Evolutionary conservation across 2,797 vertebrate genomes (phyloP), one percentile per base, ranked within the genome.

Genomic region (Podarcis lilfordi): DNA sequence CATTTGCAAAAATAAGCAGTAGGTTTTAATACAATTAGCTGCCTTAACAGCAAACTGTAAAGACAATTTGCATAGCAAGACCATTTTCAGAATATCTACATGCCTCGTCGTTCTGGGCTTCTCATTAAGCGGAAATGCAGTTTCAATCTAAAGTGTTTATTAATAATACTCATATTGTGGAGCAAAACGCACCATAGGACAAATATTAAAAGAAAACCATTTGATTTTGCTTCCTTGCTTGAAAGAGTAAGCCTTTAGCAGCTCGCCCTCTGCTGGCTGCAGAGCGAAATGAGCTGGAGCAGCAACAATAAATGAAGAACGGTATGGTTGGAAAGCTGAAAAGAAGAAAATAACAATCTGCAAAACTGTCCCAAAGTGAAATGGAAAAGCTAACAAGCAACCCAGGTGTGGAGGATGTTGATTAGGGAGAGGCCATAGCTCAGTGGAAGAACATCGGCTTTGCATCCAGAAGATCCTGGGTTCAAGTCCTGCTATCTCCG

Each of bases 261-360:
- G 85, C 86, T 82, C 87, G 82, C 93, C 94, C 93, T 94, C 95
- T 94, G 90, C 94, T 93, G 95, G 94, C 87, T 82, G 59, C 79
- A 89, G 89, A n/a, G 86, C 15, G 7, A 80, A 81, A 84, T 69
- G 1, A 90, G 59, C 27, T 23, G 23, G 89, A 88, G 21, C 17
- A 55, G 75, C 29, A 91, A 32, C 5, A 78, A 0, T 0, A 4
- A 74, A 13, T n/a, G 1, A 25, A 2, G 29, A 10, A 25, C 4
- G n/a, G 15, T 27, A 6, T 3, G 8, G 64, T 59, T 50, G 3
- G 59, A 55, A 80, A 78, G 17, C 71, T 80, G 87, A 64, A 88
- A 90, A 0, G 4, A 64, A 11, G 50, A 5, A 19, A 11, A 76
- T 74, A 90, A 91, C 89, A 76, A 90, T 91, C 74, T 86, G 82